Percentiles rank a stretch among this genome's conserved stretches.
phyloP scores from a whole-genome alignment of 2,888 invertebrate species.

The Drosophila anceps region DNA sequence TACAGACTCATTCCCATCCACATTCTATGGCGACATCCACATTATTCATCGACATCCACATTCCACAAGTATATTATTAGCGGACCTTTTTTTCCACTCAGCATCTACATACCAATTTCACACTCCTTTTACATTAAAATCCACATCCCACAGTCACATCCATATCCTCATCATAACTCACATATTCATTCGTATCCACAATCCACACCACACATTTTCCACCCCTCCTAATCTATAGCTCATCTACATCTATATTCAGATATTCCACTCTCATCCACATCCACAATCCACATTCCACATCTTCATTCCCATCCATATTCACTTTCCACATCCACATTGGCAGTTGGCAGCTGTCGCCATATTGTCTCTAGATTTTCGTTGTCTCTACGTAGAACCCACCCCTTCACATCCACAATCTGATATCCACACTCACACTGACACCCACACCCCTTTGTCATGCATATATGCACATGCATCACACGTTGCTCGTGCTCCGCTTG shows the following conservation, averaged over 20 bases:
- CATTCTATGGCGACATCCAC: background rate
- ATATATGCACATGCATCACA: conserved; percentile 13
- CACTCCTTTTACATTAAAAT: background rate
- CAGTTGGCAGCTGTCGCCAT: conserved; percentile 2
- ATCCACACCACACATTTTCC: background rate
- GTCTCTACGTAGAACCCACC: background rate
- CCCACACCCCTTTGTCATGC: background rate
- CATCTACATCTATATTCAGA: background rate
- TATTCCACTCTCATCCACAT: no score
- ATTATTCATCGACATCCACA: no score
- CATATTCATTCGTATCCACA: background rate
- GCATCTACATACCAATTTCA: no score
- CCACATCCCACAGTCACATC: background rate
- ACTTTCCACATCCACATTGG: background rate
- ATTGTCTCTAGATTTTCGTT: conserved; percentile 4
- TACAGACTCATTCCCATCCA: background rate
- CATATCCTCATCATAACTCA: background rate
- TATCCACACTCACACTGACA: background rate
- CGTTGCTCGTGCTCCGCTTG: conserved; percentile 11
- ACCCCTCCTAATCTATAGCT: background rate
- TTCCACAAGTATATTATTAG: no score
- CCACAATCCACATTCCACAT: background rate
- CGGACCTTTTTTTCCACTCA: no score
- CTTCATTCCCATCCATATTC: background rate
- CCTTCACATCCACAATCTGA: conserved; percentile 1